phyloP scores from a whole-genome alignment of 2,888 invertebrate genomes.

The Acanthosoma haemorrhoidale region DNA sequence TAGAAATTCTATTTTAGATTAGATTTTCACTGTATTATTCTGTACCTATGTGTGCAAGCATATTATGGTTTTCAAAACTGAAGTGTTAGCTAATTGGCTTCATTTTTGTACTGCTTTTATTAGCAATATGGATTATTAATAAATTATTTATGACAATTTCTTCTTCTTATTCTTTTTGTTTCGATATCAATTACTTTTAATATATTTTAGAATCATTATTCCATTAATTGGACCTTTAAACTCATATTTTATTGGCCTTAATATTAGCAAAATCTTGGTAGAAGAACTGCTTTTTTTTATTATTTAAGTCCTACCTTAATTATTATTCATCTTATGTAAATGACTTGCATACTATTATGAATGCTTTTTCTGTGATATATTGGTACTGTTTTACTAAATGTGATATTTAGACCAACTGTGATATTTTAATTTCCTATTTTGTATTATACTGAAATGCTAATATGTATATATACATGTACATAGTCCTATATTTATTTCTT shows the following conservation, averaged over 20 bases:
- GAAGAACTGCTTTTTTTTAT: too few relatives aligned
- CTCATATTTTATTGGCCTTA: too few relatives aligned
- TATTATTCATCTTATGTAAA: background rate
- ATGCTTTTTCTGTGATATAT: background rate
- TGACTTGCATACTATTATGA: background rate
- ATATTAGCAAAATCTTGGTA: too few relatives aligned
- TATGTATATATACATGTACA: constrained; percentile 1
- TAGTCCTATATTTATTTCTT: background rate
- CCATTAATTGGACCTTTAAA: too few relatives aligned
- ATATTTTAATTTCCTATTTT: constrained; percentile 2
- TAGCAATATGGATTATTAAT: too few relatives aligned
- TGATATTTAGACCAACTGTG: background rate
- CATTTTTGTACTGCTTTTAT: background rate
- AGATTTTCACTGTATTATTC: background rate
- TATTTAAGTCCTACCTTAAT: too few relatives aligned
- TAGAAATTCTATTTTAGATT: background rate
- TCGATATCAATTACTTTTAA: too few relatives aligned
- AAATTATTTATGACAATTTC: too few relatives aligned
- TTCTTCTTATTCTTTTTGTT: too few relatives aligned
- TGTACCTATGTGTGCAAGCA: constrained; percentile 9
- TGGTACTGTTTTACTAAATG: background rate
- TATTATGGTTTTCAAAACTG: background rate
- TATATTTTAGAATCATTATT: too few relatives aligned
- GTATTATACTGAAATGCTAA: background rate
- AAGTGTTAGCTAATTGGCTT: background rate